phyloP scores from a whole-genome alignment of 2,113 vertebrate genomes.

The Tetrax tetrax region DNA sequence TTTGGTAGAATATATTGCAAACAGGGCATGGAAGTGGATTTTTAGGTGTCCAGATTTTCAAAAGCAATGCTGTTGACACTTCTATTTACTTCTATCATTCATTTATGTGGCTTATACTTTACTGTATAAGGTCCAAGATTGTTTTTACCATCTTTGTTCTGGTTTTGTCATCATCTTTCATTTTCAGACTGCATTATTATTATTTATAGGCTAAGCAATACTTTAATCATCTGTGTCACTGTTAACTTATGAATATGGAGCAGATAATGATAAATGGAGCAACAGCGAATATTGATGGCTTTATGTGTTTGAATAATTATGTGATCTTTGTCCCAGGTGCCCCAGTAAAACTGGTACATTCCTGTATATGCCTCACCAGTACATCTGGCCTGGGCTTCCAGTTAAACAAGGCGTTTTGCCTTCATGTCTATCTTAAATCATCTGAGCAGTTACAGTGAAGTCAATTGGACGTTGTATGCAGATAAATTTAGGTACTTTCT shows the following conservation, averaged over 20 bases:
- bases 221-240: slow-evolving; percentile 71
- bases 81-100: background rate
- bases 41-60: background rate
- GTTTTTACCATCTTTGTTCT: slow-evolving; percentile 46
- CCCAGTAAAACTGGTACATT: slow-evolving; percentile 13
- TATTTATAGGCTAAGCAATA: slow-evolving; percentile 69
- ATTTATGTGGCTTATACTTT: background rate
- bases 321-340: slow-evolving; percentile 46
- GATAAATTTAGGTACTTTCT: background rate
- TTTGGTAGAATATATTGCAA: background rate
- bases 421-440: background rate
- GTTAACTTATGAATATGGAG: slow-evolving; percentile 69
- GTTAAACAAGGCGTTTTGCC: background rate
- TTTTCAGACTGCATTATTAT: slow-evolving; percentile 62
- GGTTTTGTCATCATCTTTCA: slow-evolving; percentile 56
- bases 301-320: slow-evolving; percentile 40
- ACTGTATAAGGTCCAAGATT: background rate
- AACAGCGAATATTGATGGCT: slow-evolving; percentile 67
- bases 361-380: background rate
- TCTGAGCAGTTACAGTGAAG: background rate
- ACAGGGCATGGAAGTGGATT: background rate
- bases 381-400: background rate
- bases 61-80: background rate
- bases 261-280: slow-evolving; percentile 66
- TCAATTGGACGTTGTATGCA: background rate